phyloP scores from a whole-genome alignment of 2,797 vertebrate genomes.

The Pangasius krempfi region DNA sequence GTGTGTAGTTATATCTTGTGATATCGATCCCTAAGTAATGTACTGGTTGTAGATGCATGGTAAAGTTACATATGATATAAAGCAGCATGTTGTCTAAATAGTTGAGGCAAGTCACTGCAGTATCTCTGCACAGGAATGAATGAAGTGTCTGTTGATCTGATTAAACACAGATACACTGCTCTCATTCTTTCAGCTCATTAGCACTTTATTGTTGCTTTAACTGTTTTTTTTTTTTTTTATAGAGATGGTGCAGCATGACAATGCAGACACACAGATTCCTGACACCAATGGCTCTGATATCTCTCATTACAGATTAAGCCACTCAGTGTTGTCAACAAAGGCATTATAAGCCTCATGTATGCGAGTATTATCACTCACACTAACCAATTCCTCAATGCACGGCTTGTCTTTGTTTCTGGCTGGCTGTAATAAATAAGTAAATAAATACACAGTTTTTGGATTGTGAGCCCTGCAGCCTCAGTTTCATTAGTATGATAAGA shows the following conservation, averaged over 20 bases:
- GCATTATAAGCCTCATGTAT: slow-evolving; percentile 2
- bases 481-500: slow-evolving; percentile 6
- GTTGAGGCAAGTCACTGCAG: neutral
- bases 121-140: neutral
- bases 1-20: neutral
- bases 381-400: neutral
- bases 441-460: slow-evolving; percentile 14
- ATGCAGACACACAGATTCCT: slow-evolving; percentile 19
- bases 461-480: neutral
- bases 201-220: slow-evolving; percentile 31
- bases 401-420: neutral
- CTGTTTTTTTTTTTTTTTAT: neutral
- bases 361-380: slow-evolving; percentile 8
- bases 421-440: slow-evolving; percentile 25
- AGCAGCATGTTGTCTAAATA: neutral
- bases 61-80: neutral
- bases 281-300: slow-evolving; percentile 42
- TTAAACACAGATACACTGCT: slow-evolving; percentile 10
- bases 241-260: neutral
- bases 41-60: neutral
- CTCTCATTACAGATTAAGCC: slow-evolving; percentile 16
- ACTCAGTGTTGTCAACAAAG: slow-evolving; percentile 31
- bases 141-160: slow-evolving; percentile 1
- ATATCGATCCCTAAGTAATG: neutral
- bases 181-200: slow-evolving; percentile 26